These are phyloP conservation scores for Pseudococcus viburni DNA, from an alignment of 2,888 invertebrate species.

Conservation along the genomic window DNA sequence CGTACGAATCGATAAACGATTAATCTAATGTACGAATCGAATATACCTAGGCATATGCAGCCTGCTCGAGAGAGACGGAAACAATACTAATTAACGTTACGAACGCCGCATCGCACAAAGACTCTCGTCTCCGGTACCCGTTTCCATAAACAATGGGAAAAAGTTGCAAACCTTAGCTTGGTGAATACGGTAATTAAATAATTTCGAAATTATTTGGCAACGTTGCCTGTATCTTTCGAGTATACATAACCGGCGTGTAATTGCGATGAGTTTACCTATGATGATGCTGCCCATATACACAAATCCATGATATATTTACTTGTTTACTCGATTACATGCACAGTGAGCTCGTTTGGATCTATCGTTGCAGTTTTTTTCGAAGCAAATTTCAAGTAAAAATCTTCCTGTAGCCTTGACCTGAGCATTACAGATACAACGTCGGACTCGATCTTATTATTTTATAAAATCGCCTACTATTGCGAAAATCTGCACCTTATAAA, in stretches of 20 bases:
- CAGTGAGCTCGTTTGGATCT: not conserved
- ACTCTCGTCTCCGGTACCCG: constrained; percentile 1
- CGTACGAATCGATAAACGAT: not conserved
- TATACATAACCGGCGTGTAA: constrained; percentile 1
- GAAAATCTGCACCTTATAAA: not conserved
- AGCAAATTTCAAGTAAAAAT: not conserved
- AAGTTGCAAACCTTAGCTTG: not conserved
- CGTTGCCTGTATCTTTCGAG: not conserved
- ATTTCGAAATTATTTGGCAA: constrained; percentile 44
- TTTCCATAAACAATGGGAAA: constrained; percentile 47
- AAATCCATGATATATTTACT: constrained; percentile 8
- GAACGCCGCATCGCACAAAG: constrained; percentile 14
- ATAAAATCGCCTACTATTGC: not conserved
- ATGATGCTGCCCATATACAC: not conserved
- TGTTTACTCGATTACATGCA: not conserved
- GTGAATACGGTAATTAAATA: constrained; percentile 37
- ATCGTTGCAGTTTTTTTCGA: not conserved
- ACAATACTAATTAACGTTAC: constrained; percentile 32
- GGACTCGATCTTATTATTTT: not conserved
- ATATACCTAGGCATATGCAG: not conserved
- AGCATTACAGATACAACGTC: not conserved
- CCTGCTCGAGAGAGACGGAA: not conserved
- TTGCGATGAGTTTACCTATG: not conserved
- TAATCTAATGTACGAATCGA: not conserved
- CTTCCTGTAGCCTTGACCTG: constrained; percentile 7